Evolutionary conservation across 2,888 invertebrate species (phyloP), one percentile per base, ranked within the genome.

Genomic region (Patella caerulea): DNA sequence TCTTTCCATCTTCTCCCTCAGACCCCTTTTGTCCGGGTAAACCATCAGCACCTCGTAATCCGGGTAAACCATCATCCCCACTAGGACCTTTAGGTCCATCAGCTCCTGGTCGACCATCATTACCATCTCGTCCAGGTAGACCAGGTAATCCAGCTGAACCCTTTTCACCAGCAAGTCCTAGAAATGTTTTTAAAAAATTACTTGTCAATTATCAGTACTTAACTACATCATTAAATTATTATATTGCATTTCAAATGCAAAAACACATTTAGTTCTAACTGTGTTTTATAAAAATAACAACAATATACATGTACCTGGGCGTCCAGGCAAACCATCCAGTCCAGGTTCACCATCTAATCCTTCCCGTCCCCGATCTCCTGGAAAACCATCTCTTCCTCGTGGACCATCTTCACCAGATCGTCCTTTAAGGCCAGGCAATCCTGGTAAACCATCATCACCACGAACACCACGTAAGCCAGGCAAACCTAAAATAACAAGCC

Each of bases 141-240:
- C 86, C 86, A 53, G 88, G 77, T 7, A 24, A 86, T 77, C 93
- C 93, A 34, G 82, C 59, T 9, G 75, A 56, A 83, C 83, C 87
- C 83, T n/a, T 52, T 7, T 73, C 76, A 29, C 82, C 82, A 77
- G 77, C 54, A n/a, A 77, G 19, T 24, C 65, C 65, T 65, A 19
- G 0, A 65, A 65, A 24, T 45, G 45, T 45, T 45, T 45, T 45
- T 9, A 34, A 34, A 5, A 34, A 34, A 34, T 4, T 34, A 34
- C 34, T 5, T 34, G 34, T 34, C 34, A 4, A 5, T 34, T 5
- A 2, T 34, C 4, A 34, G 34, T 34, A 34, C 4, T 5, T 34
- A 34, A 45, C 9, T 45, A 45, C 45, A 45, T 45, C 45, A 45
- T 45, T 7, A 45, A 45, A 45, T 45, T 45, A 45, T 45, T 45